Percentiles rank a stretch among this genome's conserved stretches.
Conservation (phyloP, 2,797 vertebrate genomes). For the Pangasius djambal region DNA sequence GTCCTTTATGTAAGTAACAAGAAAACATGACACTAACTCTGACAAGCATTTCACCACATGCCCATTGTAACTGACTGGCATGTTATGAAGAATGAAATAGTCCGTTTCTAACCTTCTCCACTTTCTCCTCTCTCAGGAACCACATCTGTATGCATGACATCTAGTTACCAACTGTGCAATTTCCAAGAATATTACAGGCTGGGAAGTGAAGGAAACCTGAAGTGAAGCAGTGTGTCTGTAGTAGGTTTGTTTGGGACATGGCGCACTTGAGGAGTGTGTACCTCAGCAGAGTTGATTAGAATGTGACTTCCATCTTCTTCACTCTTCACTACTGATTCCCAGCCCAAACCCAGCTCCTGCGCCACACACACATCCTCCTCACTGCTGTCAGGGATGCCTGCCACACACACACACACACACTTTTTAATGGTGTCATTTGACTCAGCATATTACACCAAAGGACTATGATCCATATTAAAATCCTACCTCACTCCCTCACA, state of each 20-base stretch:
- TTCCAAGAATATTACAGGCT: not conserved
- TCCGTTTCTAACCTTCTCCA: not conserved
- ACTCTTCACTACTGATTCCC: conserved; percentile 78
- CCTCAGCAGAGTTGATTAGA: conserved; percentile 86
- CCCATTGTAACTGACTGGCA: not conserved
- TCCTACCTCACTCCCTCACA: not conserved
- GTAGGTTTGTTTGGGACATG: not conserved
- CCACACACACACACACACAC: not conserved
- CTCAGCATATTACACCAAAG: not conserved
- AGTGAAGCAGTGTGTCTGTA: not conserved
- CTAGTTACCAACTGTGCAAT: too few relatives aligned
- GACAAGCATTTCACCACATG: conserved; percentile 13
- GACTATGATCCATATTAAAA: not conserved
- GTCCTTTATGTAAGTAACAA: conserved; percentile 13
- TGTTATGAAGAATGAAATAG: conserved; percentile 13
- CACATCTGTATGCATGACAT: not conserved
- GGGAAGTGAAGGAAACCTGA: not conserved
- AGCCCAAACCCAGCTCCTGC: conserved; percentile 77
- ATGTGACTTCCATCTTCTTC: conserved; percentile 78
- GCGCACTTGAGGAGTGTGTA: conserved; percentile 56
- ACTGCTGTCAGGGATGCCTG: conserved; percentile 87
- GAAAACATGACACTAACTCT: not conserved
- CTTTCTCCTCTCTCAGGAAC: not conserved
- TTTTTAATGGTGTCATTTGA: conserved; percentile 11
- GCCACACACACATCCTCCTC: conserved; percentile 81